A percentile compares a stretch with the other conserved stretches of the same genome.
Conservation (phyloP, 2,797 vertebrate species). For the Lepus townsendii region DNA sequence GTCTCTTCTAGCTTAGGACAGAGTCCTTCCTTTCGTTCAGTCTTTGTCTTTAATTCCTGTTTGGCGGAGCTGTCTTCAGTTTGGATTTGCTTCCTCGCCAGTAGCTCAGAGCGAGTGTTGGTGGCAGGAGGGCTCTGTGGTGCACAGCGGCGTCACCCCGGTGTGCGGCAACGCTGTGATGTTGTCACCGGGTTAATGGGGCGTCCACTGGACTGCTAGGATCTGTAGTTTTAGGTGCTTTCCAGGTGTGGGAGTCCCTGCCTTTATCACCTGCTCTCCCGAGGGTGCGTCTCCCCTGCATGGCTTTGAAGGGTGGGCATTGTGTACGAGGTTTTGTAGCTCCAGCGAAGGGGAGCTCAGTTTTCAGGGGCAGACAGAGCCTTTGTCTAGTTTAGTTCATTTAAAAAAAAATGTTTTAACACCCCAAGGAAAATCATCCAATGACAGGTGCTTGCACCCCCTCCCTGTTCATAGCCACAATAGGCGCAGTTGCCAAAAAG, state of each 20-base stretch:
- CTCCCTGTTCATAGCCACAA: neutral
- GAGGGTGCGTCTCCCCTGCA: neutral
- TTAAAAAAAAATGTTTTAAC: neutral
- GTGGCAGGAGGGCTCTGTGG: neutral
- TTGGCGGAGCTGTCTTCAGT: neutral
- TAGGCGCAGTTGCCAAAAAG: neutral
- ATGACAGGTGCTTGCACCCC: neutral
- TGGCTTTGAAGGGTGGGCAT: neutral
- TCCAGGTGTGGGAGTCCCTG: neutral
- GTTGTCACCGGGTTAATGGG: neutral
- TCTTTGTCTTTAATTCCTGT: neutral
- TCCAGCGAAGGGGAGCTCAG: neutral
- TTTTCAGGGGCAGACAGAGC: neutral
- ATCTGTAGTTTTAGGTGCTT: neutral
- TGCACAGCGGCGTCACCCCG: too few species aligned
- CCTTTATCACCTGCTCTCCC: neutral
- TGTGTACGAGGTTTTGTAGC: neutral
- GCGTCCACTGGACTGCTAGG: neutral
- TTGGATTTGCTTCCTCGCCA: neutral
- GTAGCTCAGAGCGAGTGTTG: neutral
- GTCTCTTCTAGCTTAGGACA: neutral
- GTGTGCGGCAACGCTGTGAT: fast-evolving
- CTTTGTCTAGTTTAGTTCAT: neutral
- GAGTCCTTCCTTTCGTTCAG: neutral
- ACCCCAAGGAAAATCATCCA: neutral